Base-by-base conservation (phyloP, 1,140 invertebrate genomes). In the Zaprionus capensis region DNA sequence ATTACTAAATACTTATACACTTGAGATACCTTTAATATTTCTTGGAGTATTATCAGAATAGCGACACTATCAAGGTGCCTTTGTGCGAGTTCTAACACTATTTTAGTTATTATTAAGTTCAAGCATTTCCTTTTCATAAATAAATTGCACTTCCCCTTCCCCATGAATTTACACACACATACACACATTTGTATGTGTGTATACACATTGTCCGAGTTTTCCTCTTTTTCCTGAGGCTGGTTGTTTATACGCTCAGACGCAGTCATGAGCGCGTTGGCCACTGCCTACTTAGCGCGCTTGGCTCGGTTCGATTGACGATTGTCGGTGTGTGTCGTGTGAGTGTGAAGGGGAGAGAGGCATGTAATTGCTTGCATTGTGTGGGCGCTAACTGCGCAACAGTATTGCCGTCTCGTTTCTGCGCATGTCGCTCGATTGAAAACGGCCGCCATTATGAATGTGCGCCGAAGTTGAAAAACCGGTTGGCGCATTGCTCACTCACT, bases 371-470 rank as follows among this genome's bases (percentile, higher is more conserved):
- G 86, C 80, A 68, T 74, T 87, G 83, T 86, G 87, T 76, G 78
- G 72, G 87, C 79, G 58, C 57, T 46, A 38, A 64, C 67, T 63
- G 44, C 36, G 44, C n/a, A 55, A 57, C 14, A 22, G 24, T 70
- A 61, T 20, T 31, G 82, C 58, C 26, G 36, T 90, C 85, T 46
- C 76, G 46, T 57, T 88, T 62, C 20, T 70, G 57, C 63, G 58
- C 53, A n/a, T 56, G 69, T 44, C 12, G 46, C 34, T 58, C 64
- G 56, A 20, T 57, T 34, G 68, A 70, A 70, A 71, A 84, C 63
- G 76, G 88, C 83, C 88, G 88, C 88, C 88, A 91, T 91, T 91
- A 91, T 91, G 81, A 91, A 84, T 74, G 86, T 91, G 76, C 81
- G 71, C 38, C 67, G 44, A 62, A 68, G 76, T 73, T 80, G 85